Evolutionary conservation across 2,888 invertebrate genomes (phyloP), one percentile per base, ranked within the genome.

Genomic region (Melieria omissa): DNA sequence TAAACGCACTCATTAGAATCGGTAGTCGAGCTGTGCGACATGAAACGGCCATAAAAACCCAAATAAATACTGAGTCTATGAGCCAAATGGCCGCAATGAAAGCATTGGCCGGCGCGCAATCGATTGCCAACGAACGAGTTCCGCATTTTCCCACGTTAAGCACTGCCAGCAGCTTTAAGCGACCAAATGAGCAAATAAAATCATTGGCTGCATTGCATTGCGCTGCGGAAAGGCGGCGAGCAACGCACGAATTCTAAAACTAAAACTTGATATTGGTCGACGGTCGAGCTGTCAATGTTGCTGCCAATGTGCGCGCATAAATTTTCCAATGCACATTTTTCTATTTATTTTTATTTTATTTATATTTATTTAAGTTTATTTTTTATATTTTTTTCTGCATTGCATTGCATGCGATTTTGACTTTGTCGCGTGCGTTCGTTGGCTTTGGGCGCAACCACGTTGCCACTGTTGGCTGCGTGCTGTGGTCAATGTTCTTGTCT

Each of bases 131-230:
- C n/a, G 74, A 77, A 77, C 75, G 65, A 74, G 76, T 77, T 79
- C 68, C 52, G 9, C 16, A 70, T 77, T 80, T 82, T 81, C 83
- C 78, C 82, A 81, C 80, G 78, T 68, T 62, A 52, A 1, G 52
- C 62, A 9, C 5, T 29, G 14, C 16, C 14, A 14, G 45, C 60
- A 49, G 52, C 41, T 29, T 29, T 29, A 2, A 16, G 45, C 16
- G 44, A 9, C 7, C 8, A 52, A 58, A 12, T 41, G 8, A 29
- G 29, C 29, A 29, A 29, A 29, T 29, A 1, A 29, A 29, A 29
- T 29, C 1, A 29, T 29, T 29, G 2, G 44, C 42, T 55, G 42
- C 49, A 4, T 41, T 49, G 45, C 14, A 5, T 58, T 16, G 14
- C 29, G 3, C 1, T n/a, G n/a, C n/a, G 6, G 4, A 6, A 61